phyloP scores from a whole-genome alignment of 2,113 vertebrate genomes.

The Otolemur garnettii region DNA sequence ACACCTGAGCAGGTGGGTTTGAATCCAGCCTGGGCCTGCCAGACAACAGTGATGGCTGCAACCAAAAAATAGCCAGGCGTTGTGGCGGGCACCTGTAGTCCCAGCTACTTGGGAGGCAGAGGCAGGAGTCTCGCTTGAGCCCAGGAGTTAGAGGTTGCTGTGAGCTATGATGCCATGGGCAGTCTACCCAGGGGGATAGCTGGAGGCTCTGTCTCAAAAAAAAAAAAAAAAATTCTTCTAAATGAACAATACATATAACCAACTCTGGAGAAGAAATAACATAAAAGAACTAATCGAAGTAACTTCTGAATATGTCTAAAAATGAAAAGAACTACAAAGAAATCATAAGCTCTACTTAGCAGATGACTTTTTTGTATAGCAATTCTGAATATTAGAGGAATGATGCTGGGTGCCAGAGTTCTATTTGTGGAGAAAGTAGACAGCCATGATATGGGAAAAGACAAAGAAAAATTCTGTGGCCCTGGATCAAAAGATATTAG shows the following conservation, averaged over 20 bases:
- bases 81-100: no score
- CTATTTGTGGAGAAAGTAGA: neutral
- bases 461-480: neutral
- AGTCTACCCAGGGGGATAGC: no score
- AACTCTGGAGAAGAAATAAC: neutral
- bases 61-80: no score
- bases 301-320: neutral
- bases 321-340: neutral
- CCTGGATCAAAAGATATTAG: neutral
- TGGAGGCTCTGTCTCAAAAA: no score
- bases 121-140: no score
- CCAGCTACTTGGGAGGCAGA: no score
- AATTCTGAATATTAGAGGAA: neutral
- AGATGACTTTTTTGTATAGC: neutral
- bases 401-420: neutral
- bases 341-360: neutral
- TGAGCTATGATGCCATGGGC: no score
- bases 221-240: neutral
- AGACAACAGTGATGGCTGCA: no score
- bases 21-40: no score
- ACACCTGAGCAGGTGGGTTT: no score
- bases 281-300: neutral
- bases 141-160: no score
- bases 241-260: neutral
- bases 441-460: neutral